Evolutionary conservation across 2,113 vertebrate genomes (phyloP).

Genomic region (Trematomus loennbergii): DNA sequence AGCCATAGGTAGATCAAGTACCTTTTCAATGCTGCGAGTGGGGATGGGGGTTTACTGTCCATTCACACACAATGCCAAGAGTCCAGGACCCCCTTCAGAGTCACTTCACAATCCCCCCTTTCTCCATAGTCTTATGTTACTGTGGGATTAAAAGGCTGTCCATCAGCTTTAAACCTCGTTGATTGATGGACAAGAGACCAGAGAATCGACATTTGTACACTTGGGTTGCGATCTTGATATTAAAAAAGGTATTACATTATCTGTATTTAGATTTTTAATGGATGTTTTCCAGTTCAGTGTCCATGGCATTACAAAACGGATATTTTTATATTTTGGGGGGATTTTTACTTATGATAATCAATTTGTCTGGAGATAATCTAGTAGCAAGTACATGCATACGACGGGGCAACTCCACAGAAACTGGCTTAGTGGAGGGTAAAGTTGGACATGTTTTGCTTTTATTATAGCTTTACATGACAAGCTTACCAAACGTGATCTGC

Average conservation of each 20-base stretch:
- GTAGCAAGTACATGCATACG: neutral
- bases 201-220: constrained; percentile 9
- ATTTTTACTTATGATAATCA: neutral
- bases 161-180: constrained; percentile 17
- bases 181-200: constrained; percentile 50
- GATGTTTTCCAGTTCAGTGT: neutral
- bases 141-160: constrained; percentile 53
- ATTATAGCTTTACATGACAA: neutral
- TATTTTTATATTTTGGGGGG: neutral
- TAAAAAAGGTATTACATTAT: constrained; percentile 9
- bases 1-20: constrained; percentile 66
- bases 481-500: neutral
- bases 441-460: neutral
- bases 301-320: neutral
- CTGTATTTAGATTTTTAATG: neutral
- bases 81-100: constrained; percentile 63
- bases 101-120: constrained; percentile 28
- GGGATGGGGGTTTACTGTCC: constrained; percentile 43
- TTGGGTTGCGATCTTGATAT: constrained; percentile 24
- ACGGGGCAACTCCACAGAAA: neutral
- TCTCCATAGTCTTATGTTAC: constrained; percentile 64
- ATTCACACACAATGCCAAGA: constrained; percentile 60
- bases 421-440: neutral
- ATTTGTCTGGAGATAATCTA: neutral
- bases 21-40: constrained; percentile 55